A percentile compares a stretch with the other conserved stretches of the same genome.
These are phyloP conservation scores for Novumbra hubbsi DNA, from an alignment of 2,797 vertebrate genomes.

Conservation along the genomic window DNA sequence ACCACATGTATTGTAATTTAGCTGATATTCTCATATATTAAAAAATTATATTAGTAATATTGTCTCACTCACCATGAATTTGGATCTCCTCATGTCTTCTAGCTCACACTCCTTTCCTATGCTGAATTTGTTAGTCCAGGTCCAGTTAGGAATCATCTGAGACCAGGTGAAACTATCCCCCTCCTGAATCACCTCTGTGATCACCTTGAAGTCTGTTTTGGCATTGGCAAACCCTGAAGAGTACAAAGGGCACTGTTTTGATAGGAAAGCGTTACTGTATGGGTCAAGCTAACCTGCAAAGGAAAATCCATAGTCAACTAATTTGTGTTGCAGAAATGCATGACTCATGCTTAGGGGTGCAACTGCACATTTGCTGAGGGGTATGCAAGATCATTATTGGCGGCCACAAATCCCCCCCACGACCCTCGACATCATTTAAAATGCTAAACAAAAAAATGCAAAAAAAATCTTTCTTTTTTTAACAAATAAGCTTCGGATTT, in stretches of 20 bases:
- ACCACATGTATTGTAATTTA: background rate
- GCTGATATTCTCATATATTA: background rate
- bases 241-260: constrained; percentile 41
- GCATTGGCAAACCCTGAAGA: constrained; percentile 71
- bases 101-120: constrained; percentile 83
- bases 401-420: too few relatives aligned
- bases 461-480: too few relatives aligned
- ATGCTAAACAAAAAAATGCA: too few relatives aligned
- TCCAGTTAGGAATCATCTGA: constrained; percentile 76
- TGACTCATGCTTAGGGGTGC: too few relatives aligned
- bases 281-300: too few relatives aligned
- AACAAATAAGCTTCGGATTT: too few relatives aligned
- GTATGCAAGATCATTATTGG: too few relatives aligned
- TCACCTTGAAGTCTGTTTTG: constrained; percentile 78
- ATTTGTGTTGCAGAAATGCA: too few relatives aligned
- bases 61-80: constrained; percentile 77
- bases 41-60: background rate
- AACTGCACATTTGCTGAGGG: too few relatives aligned
- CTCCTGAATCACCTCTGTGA: constrained; percentile 83
- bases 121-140: constrained; percentile 79
- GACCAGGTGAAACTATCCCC: constrained; percentile 85
- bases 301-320: too few relatives aligned
- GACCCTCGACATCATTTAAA: too few relatives aligned
- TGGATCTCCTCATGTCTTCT: constrained; percentile 76
- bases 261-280: background rate